Conservation (phyloP, 2,113 vertebrate genomes). For the Heterotis niloticus region DNA sequence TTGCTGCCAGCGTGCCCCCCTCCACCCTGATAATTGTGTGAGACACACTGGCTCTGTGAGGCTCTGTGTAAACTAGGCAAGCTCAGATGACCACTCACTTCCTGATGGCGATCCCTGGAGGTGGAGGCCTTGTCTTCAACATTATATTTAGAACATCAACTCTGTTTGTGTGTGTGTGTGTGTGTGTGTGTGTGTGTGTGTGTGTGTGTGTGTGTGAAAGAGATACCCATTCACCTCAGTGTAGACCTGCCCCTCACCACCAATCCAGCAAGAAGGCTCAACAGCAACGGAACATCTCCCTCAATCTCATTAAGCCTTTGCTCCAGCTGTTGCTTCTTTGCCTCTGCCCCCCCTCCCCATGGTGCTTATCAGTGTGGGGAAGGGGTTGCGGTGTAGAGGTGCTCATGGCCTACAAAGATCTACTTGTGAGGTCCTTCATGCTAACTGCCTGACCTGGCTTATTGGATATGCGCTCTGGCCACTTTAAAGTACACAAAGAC, state of each 20-base stretch:
- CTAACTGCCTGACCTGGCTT: too few relatives aligned
- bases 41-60: not conserved
- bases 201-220: not conserved
- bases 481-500: too few relatives aligned
- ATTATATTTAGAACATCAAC: not conserved
- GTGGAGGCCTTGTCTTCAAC: not conserved
- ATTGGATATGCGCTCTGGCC: too few relatives aligned
- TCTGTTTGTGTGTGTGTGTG: not conserved
- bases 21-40: not conserved
- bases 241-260: conserved; percentile 33
- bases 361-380: too few relatives aligned
- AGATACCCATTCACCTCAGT: not conserved
- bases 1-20: not conserved
- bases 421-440: too few relatives aligned
- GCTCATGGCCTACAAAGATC: too few relatives aligned
- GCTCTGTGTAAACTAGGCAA: too few relatives aligned
- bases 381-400: too few relatives aligned
- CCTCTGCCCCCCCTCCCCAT: not conserved
- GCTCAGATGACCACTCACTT: too few relatives aligned
- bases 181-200: not conserved
- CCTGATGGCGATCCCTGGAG: not conserved
- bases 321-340: conserved; percentile 1
- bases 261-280: conserved; percentile 34
- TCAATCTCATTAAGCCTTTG: conserved; percentile 46
- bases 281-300: conserved; percentile 40